Percentiles rank a stretch among this genome's conserved stretches.
phyloP scores from a whole-genome alignment of 2,888 invertebrate species.

The Tiliacea aurago region DNA sequence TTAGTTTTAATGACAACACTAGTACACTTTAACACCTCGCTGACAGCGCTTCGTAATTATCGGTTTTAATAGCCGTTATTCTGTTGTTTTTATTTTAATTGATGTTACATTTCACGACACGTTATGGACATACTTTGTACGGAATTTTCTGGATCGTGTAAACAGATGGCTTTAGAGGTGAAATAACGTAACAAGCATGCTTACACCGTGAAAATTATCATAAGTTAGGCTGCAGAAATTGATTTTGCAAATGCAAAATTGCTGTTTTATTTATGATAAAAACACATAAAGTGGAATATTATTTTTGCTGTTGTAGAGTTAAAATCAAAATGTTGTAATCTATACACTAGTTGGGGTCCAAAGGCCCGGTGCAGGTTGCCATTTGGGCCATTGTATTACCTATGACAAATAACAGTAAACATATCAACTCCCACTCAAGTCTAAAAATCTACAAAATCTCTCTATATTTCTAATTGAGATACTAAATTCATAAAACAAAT shows the following conservation, averaged over 20 bases:
- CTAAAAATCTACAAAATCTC: background rate
- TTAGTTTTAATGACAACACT: constrained; percentile 72
- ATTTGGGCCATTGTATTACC: background rate
- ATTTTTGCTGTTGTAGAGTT: background rate
- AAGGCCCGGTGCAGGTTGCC: background rate
- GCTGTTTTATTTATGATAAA: constrained; percentile 23
- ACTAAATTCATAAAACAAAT: constrained; percentile 50
- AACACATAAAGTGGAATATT: background rate
- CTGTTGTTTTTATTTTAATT: constrained; percentile 63
- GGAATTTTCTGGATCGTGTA: constrained; percentile 20
- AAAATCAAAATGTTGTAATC: background rate
- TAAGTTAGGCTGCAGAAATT: constrained; percentile 17
- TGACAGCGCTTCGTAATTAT: constrained; percentile 73
- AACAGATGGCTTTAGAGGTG: constrained; percentile 13
- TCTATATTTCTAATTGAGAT: constrained; percentile 53
- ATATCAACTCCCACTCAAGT: too few relatives aligned
- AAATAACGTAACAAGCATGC: constrained; percentile 8
- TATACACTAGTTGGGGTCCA: background rate
- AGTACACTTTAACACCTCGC: constrained; percentile 73
- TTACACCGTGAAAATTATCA: constrained; percentile 23
- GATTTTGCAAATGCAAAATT: constrained; percentile 5
- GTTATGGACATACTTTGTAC: constrained; percentile 26
- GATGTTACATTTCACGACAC: constrained; percentile 46
- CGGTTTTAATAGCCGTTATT: constrained; percentile 72
- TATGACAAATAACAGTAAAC: background rate